A percentile compares a stretch with the other conserved stretches of the same genome.
These are phyloP conservation scores for Plagiodera versicolora DNA, from an alignment of 2,888 invertebrate genomes.

Conservation along the genomic window DNA sequence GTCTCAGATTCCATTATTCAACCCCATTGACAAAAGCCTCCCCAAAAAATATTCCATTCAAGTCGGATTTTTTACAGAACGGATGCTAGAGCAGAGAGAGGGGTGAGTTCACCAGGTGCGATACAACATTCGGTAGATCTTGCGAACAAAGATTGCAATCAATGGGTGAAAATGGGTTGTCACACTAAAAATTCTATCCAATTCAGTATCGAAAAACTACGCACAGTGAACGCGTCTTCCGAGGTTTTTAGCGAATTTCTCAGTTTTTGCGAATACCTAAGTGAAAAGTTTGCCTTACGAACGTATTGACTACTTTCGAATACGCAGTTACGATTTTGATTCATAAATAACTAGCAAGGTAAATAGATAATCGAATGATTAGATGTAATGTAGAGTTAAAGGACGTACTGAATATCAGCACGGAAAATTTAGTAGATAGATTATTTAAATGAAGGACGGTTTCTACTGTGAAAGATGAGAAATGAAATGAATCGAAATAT, in stretches of 20 bases:
- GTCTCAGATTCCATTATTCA: constrained; percentile 56
- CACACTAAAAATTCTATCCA: constrained; percentile 30
- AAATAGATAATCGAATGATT: too few relatives aligned
- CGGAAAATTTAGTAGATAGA: too few relatives aligned
- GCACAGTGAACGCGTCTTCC: constrained; percentile 1
- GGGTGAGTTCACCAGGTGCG: constrained; percentile 54
- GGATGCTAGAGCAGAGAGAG: constrained; percentile 53
- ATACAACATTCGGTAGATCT: constrained; percentile 51
- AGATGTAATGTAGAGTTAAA: too few relatives aligned
- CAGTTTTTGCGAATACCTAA: background rate
- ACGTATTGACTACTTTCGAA: too few relatives aligned
- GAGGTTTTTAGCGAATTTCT: background rate
- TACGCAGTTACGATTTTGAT: too few relatives aligned
- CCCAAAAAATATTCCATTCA: constrained; percentile 51
- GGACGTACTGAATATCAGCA: too few relatives aligned
- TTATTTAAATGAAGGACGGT: too few relatives aligned
- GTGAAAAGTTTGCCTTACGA: too few relatives aligned
- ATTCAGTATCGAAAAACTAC: constrained; percentile 22
- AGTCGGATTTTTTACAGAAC: constrained; percentile 52
- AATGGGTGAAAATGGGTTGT: constrained; percentile 48
- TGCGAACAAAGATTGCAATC: constrained; percentile 55
- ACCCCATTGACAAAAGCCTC: constrained; percentile 54
- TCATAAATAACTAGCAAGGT: too few relatives aligned
- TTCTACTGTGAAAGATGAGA: too few relatives aligned
- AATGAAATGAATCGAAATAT: too few relatives aligned